Evolutionary conservation across 2,888 invertebrate genomes (phyloP), one percentile per base, ranked within the genome.

Genomic region (Lasioglossum figueresi): DNA sequence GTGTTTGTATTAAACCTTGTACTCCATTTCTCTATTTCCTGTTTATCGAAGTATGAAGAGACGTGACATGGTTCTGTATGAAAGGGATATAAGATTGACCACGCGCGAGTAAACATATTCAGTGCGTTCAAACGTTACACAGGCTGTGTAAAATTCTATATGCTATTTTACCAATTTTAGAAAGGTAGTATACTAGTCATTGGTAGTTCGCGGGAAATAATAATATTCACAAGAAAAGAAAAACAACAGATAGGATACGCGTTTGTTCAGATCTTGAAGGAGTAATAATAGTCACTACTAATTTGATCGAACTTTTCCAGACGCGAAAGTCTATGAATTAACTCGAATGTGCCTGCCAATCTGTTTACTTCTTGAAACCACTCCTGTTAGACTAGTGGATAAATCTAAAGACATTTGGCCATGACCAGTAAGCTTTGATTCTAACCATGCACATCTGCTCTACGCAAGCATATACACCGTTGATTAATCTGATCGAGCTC

Each of bases 321-420:
- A 89, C 86, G 82, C 56, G 79, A 89, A 43, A 87, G 87, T 91
- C 88, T 91, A 87, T 92, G 90, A 92, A 94, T 93, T 94, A 94
- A 94, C 93, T 94, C 93, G 93, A 94, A 94, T 94, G 94, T 95
- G 94, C 95, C 94, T 95, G 94, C 63, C 93, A 93, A 93, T 94
- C 92, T 93, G 92, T 95, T 94, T 94, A 93, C 93, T 93, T 93
- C 92, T 93, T 93, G 92, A 93, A 93, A 94, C 93, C 93, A 94
- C 93, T 94, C 93, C 94, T 94, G 92, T 94, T 94, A 92, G 94
- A 92, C 89, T 94, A 94, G 94, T 91, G 91, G 92, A 92, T 34
- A 89, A 76, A 91, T 93, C 92, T 92, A 91, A 93, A 94, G 94
- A 91, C 92, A 94, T 94, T 94, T 91, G 91, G 91, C 92, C 92